phyloP scores from a whole-genome alignment of 2,113 vertebrate genomes.

The Rhizomys pruinosus region DNA sequence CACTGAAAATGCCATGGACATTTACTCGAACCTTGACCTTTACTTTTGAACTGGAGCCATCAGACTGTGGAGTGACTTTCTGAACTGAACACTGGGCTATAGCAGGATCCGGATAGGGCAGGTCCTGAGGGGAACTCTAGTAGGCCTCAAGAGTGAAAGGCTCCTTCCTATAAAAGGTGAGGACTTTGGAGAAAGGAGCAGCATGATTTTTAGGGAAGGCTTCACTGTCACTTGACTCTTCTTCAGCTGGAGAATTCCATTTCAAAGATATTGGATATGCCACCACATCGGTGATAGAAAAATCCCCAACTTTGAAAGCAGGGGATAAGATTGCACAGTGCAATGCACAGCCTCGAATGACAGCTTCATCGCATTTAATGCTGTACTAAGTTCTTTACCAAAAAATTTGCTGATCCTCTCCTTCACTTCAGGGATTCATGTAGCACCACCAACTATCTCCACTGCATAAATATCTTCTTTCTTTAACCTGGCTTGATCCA shows the following conservation, averaged over 20 bases:
- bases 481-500: constrained; percentile 96
- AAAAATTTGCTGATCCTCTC: constrained; percentile 96
- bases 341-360: constrained; percentile 95
- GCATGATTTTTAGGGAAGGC: constrained; percentile 97
- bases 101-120: constrained; percentile 93
- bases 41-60: constrained; percentile 91
- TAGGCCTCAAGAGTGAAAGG: constrained; percentile 95
- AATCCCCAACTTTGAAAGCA: constrained; percentile 99
- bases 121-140: constrained; percentile 93
- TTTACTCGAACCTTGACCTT: constrained; percentile 91
- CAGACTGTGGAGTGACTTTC: constrained; percentile 92
- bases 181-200: constrained; percentile 97
- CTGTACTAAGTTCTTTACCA: constrained; percentile 97
- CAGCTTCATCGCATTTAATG: constrained; percentile 97
- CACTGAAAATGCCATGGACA: constrained; percentile 90
- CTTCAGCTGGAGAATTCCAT: constrained; percentile 97
- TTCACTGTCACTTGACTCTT: constrained; percentile 95
- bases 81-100: constrained; percentile 95
- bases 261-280: constrained; percentile 95
- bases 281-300: constrained; percentile 97
- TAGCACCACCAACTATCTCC: constrained; percentile 96
- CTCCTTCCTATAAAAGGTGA: constrained; percentile 97
- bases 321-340: constrained; percentile 99
- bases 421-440: constrained; percentile 96
- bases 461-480: constrained; percentile 97